Percentiles rank a stretch among this genome's conserved stretches.
These are phyloP conservation scores for Protaetia brevitarsis DNA, from an alignment of 1,140 invertebrate species.

Conservation along the genomic window DNA sequence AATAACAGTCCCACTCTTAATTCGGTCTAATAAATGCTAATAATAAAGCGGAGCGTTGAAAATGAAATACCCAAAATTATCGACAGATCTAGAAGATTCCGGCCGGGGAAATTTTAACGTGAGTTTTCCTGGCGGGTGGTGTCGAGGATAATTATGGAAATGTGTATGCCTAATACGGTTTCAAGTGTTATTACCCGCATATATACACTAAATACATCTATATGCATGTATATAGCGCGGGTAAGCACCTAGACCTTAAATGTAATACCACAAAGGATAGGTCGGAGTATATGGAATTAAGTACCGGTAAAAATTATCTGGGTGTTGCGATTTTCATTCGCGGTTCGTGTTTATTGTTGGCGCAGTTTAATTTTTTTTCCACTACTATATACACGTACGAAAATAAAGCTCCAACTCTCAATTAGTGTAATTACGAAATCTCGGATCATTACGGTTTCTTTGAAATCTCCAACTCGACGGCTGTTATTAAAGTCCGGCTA, in stretches of 20 bases:
- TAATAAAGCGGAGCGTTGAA: slow-evolving; percentile 10
- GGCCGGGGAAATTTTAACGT: slow-evolving; percentile 6
- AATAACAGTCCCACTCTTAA: slow-evolving; percentile 35
- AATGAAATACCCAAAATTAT: slow-evolving; percentile 24
- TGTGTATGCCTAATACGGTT: background rate
- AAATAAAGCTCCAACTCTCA: background rate
- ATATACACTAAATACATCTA: background rate
- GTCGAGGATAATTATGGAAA: slow-evolving; percentile 12
- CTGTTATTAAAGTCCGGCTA: background rate
- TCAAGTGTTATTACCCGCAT: slow-evolving; percentile 11
- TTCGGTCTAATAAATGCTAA: slow-evolving; percentile 30
- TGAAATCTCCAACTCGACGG: background rate
- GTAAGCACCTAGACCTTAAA: too few species aligned
- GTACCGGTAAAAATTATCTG: background rate
- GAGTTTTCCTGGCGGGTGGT: background rate
- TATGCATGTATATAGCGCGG: background rate
- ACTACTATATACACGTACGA: background rate
- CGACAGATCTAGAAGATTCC: slow-evolving; percentile 20
- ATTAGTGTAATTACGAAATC: background rate
- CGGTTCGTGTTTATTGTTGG: background rate
- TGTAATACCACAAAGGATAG: background rate
- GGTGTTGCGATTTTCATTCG: background rate
- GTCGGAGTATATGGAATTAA: background rate
- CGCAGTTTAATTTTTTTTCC: background rate
- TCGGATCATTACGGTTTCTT: background rate